Conservation (phyloP, 2,888 invertebrate genomes). For the Mamestra brassicae region DNA sequence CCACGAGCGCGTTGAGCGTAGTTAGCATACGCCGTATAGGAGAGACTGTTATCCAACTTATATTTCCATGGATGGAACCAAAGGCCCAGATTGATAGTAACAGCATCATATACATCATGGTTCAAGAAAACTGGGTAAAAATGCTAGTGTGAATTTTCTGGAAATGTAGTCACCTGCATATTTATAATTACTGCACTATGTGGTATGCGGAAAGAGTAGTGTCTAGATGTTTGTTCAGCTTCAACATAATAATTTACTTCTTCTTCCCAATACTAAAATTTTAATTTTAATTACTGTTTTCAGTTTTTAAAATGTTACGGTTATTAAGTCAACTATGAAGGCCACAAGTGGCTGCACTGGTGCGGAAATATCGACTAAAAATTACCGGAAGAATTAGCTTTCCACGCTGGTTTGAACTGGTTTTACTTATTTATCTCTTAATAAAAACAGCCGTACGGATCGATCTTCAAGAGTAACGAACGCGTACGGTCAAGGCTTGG, state of each 20-base stretch:
- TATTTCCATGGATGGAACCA: too few species aligned
- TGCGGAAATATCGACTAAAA: neutral
- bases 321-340: neutral
- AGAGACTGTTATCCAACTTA: too few species aligned
- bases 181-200: too few species aligned
- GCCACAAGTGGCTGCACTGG: neutral
- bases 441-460: too few species aligned
- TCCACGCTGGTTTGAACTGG: neutral
- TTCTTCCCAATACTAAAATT: too few species aligned
- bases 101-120: too few species aligned
- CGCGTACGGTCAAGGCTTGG: too few species aligned
- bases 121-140: neutral
- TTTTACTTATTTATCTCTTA: neutral
- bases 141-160: neutral
- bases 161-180: too few species aligned
- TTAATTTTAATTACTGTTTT: neutral
- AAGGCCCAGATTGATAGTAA: too few species aligned
- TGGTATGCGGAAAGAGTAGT: neutral
- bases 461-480: too few species aligned
- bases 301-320: neutral
- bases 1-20: too few species aligned
- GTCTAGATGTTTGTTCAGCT: constrained; percentile 2
- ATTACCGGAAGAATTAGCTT: neutral
- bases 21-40: too few species aligned
- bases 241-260: neutral